Percentiles rank a stretch among this genome's conserved stretches.
Conservation (phyloP, 2,797 vertebrate genomes). For the Spinus olivaceus region DNA sequence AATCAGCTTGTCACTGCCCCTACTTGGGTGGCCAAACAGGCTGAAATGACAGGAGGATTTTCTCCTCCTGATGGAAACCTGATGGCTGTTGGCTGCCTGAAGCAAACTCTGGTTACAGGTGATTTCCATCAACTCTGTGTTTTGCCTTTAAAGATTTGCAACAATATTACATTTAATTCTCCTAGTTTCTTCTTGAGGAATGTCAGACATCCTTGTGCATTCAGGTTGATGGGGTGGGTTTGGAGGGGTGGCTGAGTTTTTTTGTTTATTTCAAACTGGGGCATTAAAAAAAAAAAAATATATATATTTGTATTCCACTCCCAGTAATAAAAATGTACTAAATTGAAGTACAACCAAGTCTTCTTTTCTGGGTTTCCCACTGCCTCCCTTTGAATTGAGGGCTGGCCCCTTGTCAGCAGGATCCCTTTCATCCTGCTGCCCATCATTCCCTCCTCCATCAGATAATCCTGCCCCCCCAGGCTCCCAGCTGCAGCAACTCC, state of each 20-base stretch:
- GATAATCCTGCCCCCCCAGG: not conserved
- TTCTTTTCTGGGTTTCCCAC: not conserved
- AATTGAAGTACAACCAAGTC: not conserved
- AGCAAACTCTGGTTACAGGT: not conserved
- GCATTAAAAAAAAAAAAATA: not conserved
- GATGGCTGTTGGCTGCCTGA: not conserved
- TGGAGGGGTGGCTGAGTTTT: fast-evolving
- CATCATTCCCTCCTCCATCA: not conserved
- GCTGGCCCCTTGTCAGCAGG: not conserved
- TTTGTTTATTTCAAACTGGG: not conserved
- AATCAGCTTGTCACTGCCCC: not conserved
- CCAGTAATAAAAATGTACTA: not conserved
- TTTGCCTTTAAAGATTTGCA: not conserved
- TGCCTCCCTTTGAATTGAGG: not conserved
- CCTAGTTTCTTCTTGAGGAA: not conserved
- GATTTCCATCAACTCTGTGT: not conserved
- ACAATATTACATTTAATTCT: not conserved
- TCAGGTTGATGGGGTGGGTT: not conserved
- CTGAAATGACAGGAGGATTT: not conserved
- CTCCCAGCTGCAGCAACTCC: not conserved
- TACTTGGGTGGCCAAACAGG: not conserved
- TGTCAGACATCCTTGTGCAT: not conserved
- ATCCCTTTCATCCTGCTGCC: not conserved
- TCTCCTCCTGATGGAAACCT: not conserved
- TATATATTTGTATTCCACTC: not conserved